Base-by-base conservation (phyloP, 1,140 invertebrate species). In the Zaprionus africanus region DNA sequence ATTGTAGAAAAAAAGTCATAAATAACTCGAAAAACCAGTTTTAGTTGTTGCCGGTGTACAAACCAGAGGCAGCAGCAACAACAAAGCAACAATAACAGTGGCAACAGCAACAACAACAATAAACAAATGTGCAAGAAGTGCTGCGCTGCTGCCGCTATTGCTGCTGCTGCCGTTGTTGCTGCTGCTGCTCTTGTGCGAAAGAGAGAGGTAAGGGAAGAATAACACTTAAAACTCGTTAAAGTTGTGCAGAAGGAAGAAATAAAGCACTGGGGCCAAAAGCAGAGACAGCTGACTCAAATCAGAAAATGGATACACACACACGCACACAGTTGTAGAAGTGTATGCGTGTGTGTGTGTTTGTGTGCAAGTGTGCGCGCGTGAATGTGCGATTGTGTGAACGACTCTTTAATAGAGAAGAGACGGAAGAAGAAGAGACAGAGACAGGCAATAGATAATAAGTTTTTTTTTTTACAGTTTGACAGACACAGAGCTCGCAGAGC, bases 21-120 rank as follows among this genome's bases (percentile, higher is more conserved):
- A 90, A 88, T 88, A 88, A 88, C 85, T 90, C 86, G 85, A 88
- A 88, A 88, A 88, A 88, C 85, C 85, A 88, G 85, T 88, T 88
- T 88, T 66, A 34, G 31, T 34, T 82, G 81, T 82, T 88, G 85
- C 85, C 85, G 85, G 85, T 88, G 85, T 88, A 88, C 81, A 90
- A 84, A 88, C 79, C 59, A 82, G 63, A 7, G 15, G 65, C 66
- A 64, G 60, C 54, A 66, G 59, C 53, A 78, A 43, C 62, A 67
- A 69, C 72, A 54, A 31, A 73, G 62, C 65, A 43, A 17, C 57
- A 41, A 4, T 38, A 67, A n/a, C 73, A 69, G 58, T 72, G 72
- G 51, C 49, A 24, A 4, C 38, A 68, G 19, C 74, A 71, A 43
- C 77, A 79, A 74, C 74, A 79, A 86, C 75, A 82, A 81, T 64